Conservation (phyloP, 1,140 invertebrate genomes). For the Forficula auricularia region DNA sequence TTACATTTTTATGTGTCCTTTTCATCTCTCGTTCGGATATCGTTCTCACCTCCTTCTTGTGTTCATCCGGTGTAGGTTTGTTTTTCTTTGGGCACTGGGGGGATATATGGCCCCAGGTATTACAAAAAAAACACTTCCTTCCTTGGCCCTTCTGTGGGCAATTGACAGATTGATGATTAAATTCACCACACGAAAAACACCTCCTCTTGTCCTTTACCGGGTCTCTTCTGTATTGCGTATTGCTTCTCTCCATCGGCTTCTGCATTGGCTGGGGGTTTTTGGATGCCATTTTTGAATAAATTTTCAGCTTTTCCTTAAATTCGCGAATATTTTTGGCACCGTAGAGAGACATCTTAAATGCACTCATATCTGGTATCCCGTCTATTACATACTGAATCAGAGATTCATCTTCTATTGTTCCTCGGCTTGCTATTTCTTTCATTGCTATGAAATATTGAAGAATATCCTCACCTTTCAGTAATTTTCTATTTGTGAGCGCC, state of each 20-base stretch:
- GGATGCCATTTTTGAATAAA: not conserved
- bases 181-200: conserved; percentile 9
- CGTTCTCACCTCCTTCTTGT: not conserved
- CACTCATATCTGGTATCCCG: conserved; percentile 13
- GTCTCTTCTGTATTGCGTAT: not conserved
- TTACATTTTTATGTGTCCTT: conserved; percentile 1
- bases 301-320: conserved; percentile 10
- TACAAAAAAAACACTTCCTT: conserved; percentile 10
- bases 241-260: not conserved
- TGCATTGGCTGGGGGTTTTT: not conserved
- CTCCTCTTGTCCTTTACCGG: not conserved
- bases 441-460: conserved; percentile 10
- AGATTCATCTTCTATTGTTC: conserved; percentile 12
- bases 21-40: conserved; percentile 2
- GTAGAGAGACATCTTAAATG: conserved; percentile 13
- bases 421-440: conserved; percentile 8
- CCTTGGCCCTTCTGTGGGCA: conserved; percentile 1
- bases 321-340: conserved; percentile 8
- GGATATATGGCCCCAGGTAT: conserved; percentile 5
- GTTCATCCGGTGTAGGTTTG: not conserved
- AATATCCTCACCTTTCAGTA: conserved; percentile 2
- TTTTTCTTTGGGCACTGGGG: not conserved
- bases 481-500: conserved; percentile 3
- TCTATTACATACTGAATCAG: conserved; percentile 20
- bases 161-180: conserved; percentile 2